A percentile compares a stretch with the other conserved stretches of the same genome.
phyloP scores from a whole-genome alignment of 2,113 vertebrate genomes.

The Nothoprocta pentlandii region DNA sequence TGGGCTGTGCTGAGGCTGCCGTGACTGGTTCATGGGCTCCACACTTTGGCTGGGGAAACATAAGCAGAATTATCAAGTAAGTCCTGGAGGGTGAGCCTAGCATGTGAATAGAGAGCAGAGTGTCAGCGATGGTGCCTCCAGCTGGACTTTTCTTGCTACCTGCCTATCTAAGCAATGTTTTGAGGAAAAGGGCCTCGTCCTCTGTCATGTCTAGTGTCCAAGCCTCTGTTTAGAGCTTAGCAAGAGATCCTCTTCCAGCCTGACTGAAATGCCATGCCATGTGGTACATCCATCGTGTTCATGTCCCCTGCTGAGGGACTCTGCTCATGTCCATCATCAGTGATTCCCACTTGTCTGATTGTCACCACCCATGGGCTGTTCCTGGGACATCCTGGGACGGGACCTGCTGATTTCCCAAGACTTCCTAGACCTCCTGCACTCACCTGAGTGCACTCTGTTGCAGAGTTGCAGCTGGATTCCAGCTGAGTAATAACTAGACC shows the following conservation, averaged over 20 bases:
- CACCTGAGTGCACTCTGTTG: background rate
- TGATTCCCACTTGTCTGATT: background rate
- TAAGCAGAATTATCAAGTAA: background rate
- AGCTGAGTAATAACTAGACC: background rate
- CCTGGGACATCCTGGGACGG: background rate
- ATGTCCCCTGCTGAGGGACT: background rate
- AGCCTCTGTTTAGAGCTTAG: rapidly evolving
- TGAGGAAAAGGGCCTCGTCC: background rate
- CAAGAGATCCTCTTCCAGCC: background rate
- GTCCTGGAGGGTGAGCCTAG: background rate
- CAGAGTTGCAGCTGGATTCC: background rate
- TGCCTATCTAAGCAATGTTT: background rate
- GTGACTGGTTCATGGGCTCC: background rate
- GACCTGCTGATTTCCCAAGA: background rate
- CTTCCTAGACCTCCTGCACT: background rate
- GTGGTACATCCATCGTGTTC: background rate
- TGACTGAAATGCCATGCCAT: rapidly evolving
- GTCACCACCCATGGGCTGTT: background rate
- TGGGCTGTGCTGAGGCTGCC: background rate
- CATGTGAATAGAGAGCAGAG: too few relatives aligned
- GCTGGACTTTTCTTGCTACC: background rate
- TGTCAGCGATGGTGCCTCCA: background rate
- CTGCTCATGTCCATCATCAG: background rate
- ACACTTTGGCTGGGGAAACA: background rate
- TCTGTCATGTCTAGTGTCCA: background rate